Conservation (phyloP, 2,797 vertebrate species). For the Xenopus petersii region DNA sequence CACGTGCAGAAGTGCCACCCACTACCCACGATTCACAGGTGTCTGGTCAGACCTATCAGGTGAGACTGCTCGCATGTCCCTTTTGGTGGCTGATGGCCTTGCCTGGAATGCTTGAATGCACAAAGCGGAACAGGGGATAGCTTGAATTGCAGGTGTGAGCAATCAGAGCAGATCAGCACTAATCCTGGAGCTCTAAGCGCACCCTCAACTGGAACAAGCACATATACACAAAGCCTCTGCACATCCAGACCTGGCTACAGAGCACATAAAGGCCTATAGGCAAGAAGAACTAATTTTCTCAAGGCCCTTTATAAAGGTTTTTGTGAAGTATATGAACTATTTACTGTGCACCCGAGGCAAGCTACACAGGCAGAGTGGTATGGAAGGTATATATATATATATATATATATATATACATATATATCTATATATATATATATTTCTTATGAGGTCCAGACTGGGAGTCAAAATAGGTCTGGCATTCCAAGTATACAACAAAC, state of each 20-base stretch:
- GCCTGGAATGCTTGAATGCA: conserved; percentile 83
- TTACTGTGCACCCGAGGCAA: too few species aligned
- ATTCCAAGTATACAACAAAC: too few species aligned
- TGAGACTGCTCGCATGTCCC: conserved; percentile 85
- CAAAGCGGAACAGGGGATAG: conserved; percentile 70
- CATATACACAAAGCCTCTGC: conserved; percentile 51
- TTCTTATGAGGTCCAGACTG: too few species aligned
- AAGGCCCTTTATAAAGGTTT: too few species aligned
- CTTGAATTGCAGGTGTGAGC: conserved; percentile 84
- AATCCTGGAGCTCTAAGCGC: conserved; percentile 77
- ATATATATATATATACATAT: too few species aligned
- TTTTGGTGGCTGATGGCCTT: conserved; percentile 77
- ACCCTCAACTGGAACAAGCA: conserved; percentile 54
- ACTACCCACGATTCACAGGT: conserved; percentile 59
- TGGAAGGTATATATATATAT: too few species aligned
- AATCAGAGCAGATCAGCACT: conserved; percentile 79
- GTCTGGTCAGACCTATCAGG: conserved; percentile 75
- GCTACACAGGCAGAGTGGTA: too few species aligned
- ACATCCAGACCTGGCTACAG: conserved; percentile 47
- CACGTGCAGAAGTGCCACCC: conserved; percentile 41
- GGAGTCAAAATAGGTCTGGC: too few species aligned
- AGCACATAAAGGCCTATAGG: conserved; percentile 12
- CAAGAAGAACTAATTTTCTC: conserved; percentile 2
- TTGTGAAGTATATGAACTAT: too few species aligned
- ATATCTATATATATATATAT: too few species aligned